A percentile compares a stretch with the other conserved stretches of the same genome.
Evolutionary conservation across 2,888 invertebrate genomes (phyloP).

Genomic region (Corbicula japonica): DNA sequence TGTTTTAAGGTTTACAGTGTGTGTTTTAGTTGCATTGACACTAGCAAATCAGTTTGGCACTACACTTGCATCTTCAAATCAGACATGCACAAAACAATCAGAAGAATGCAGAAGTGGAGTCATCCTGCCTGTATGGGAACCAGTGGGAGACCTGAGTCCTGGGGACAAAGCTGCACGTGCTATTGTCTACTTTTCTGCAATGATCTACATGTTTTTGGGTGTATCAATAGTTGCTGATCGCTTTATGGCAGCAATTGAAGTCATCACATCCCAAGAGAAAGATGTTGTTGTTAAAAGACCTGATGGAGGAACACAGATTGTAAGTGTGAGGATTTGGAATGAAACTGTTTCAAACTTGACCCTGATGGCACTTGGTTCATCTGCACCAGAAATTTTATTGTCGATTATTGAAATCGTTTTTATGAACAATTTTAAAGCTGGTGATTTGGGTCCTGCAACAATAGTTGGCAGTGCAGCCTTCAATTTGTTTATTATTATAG

Average conservation of each 20-base stretch:
- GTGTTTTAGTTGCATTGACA: conserved; percentile 36
- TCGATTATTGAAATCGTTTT: conserved; percentile 98
- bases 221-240: conserved; percentile 99
- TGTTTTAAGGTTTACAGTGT: conserved; percentile 29
- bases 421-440: conserved; percentile 94
- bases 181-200: conserved; percentile 94
- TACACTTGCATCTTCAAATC: background rate
- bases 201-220: conserved; percentile 98
- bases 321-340: conserved; percentile 99
- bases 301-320: conserved; percentile 94
- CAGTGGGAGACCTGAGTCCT: conserved; percentile 88
- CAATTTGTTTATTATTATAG: conserved; percentile 99
- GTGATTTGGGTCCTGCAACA: conserved; percentile 98
- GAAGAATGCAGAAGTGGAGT: conserved; percentile 93
- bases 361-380: conserved; percentile 99
- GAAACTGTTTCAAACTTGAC: conserved; percentile 99
- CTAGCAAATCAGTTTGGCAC: conserved; percentile 33
- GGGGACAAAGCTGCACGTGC: conserved; percentile 95
- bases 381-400: conserved; percentile 98
- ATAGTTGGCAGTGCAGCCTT: conserved; percentile 99
- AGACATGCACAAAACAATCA: conserved; percentile 66
- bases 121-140: conserved; percentile 95
- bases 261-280: conserved; percentile 98
- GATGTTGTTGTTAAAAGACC: conserved; percentile 96
- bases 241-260: conserved; percentile 99